Percentiles rank a stretch among this genome's conserved stretches.
Conservation (phyloP, 2,888 invertebrate species). For the Stenichneumon culpator region DNA sequence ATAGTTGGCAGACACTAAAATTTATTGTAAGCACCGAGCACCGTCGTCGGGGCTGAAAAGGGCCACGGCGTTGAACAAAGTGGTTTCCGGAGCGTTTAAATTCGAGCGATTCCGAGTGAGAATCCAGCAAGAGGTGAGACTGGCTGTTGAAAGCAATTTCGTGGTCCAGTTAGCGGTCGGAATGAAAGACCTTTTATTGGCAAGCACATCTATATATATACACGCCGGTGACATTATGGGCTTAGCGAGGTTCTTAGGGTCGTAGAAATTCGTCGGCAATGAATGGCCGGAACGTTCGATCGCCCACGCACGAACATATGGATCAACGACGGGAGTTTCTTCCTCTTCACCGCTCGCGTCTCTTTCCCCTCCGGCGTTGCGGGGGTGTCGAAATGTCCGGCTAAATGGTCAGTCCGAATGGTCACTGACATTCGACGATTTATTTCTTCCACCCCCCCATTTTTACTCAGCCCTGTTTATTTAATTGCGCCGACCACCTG, state of each 20-base stretch:
- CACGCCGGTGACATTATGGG: constrained; percentile 32
- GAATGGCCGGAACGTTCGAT: constrained; percentile 40
- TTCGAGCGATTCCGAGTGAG: neutral
- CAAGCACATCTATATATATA: neutral
- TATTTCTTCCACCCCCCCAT: constrained; percentile 14
- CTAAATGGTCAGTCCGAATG: constrained; percentile 53
- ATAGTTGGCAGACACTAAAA: neutral
- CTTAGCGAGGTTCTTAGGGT: constrained; percentile 28
- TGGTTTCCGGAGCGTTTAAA: neutral
- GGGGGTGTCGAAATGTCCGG: constrained; percentile 58
- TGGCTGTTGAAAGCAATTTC: constrained; percentile 44
- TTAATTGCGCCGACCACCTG: constrained; percentile 26
- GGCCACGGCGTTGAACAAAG: neutral
- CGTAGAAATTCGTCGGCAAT: constrained; percentile 21
- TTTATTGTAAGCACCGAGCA: neutral
- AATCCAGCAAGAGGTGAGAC: constrained; percentile 3
- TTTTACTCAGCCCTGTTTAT: constrained; percentile 47
- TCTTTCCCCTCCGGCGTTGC: constrained; percentile 25
- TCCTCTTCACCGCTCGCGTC: constrained; percentile 61
- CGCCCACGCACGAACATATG: constrained; percentile 66
- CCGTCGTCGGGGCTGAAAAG: neutral
- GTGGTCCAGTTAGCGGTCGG: constrained; percentile 60
- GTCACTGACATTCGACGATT: constrained; percentile 59
- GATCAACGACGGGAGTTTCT: constrained; percentile 41
- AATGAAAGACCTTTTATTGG: constrained; percentile 61